Base-by-base conservation (phyloP, 2,888 invertebrate species). In the Sinelater perroti region DNA sequence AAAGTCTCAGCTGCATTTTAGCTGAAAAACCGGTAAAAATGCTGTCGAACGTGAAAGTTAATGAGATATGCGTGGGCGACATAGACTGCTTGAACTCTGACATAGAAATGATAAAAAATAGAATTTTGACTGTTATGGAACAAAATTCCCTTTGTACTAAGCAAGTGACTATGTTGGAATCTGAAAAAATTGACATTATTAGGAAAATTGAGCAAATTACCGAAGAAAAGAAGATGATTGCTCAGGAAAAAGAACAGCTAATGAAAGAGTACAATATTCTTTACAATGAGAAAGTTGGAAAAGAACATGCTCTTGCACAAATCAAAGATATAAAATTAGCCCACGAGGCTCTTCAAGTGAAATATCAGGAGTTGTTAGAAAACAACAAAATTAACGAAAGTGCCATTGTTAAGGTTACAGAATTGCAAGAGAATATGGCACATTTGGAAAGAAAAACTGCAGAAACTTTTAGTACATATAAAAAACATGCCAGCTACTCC, bases 181-280 rank as follows among this genome's bases (percentile, higher is more conserved):
- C 56, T 4, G 70, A 72, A 52, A 73, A 70, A 56, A 61, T 64
- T 8, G 54, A 62, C 51, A 49, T 20, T 35, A 60, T 59, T 35
- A 63, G 67, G 18, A 71, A 73, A 50, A 70, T 69, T 67, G 7
- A 67, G 67, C 49, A 67, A 69, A 31, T 59, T 62, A 40, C 72
- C 66, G 55, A 66, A 56, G 62, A 72, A 67, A 66, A 67, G 60
- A 11, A 57, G 59, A n/a, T 24, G 17, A 45, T 65, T 49, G 36
- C 33, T 10, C 21, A 56, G 18, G 64, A 56, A 51, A 63, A 56
- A 50, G 33, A 56, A 5, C 42, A 59, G 10, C 46, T 66, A 16
- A 21, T 57, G 2, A 71, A 74, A 56, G 71, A 68, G 60, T 67
- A 77, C 3, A 69, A 69, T 1, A 72, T 73, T 53, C 70, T 75